Percentiles rank a stretch among this genome's conserved stretches.
phyloP scores from a whole-genome alignment of 2,888 invertebrate species.

The Oscheius onirici region DNA sequence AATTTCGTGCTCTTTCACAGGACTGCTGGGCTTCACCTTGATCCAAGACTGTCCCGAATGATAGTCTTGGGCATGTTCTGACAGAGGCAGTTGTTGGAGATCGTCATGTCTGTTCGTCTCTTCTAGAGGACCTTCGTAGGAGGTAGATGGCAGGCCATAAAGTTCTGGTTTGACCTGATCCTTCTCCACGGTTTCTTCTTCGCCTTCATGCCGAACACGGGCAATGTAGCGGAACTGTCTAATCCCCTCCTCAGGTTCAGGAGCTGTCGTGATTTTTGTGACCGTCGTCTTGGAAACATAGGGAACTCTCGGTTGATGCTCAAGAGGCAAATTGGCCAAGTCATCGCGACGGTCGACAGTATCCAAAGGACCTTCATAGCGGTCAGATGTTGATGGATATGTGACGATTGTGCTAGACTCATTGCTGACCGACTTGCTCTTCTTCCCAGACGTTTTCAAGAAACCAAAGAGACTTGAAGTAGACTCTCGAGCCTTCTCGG shows the following conservation, averaged over 20 bases:
- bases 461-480: slow-evolving; percentile 35
- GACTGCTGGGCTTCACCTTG: slow-evolving; percentile 11
- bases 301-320: slow-evolving; percentile 12
- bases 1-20: slow-evolving; percentile 30
- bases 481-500: slow-evolving; percentile 5
- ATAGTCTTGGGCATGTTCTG: slow-evolving; percentile 37
- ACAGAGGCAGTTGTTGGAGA: slow-evolving; percentile 28
- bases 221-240: slow-evolving; percentile 32
- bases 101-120: slow-evolving; percentile 32
- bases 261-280: neutral
- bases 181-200: slow-evolving; percentile 37
- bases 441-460: slow-evolving; percentile 25
- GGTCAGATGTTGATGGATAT: neutral
- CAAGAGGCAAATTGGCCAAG: slow-evolving; percentile 33
- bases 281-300: slow-evolving; percentile 30
- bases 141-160: slow-evolving; percentile 27
- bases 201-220: slow-evolving; percentile 35
- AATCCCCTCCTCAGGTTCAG: neutral
- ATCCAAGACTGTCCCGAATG: slow-evolving; percentile 45
- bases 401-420: slow-evolving; percentile 1
- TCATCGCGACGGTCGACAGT: slow-evolving; percentile 31
- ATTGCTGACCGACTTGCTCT: neutral
- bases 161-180: slow-evolving; percentile 18
- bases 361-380: slow-evolving; percentile 34
- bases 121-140: slow-evolving; percentile 44